Percentiles rank a stretch among this genome's conserved stretches.
Conservation (phyloP, 2,888 invertebrate species). For the Melanostoma mellinum region DNA sequence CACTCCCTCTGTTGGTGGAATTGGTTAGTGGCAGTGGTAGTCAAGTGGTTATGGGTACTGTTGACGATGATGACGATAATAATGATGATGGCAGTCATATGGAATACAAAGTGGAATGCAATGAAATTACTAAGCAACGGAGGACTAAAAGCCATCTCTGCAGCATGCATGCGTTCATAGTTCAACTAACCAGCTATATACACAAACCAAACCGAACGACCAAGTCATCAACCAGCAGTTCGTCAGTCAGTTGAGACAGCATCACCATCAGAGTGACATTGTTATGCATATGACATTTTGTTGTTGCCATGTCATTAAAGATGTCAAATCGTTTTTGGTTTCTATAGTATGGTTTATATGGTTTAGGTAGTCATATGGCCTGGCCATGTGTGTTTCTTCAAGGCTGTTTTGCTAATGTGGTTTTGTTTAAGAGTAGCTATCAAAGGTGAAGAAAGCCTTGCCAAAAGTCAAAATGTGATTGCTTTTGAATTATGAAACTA, state of each 20-base stretch:
- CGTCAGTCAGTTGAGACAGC: slow-evolving; percentile 44
- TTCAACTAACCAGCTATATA: slow-evolving; percentile 33
- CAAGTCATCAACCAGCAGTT: slow-evolving; percentile 43
- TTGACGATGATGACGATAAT: slow-evolving; percentile 20
- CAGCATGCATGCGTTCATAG: slow-evolving; percentile 33
- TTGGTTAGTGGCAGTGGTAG: slow-evolving; percentile 7
- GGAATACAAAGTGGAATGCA: slow-evolving; percentile 67
- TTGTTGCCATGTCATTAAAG: slow-evolving; percentile 68
- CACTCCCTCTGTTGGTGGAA: slow-evolving; percentile 8
- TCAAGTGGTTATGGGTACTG: slow-evolving; percentile 15
- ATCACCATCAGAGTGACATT: slow-evolving; percentile 39
- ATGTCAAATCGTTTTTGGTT: slow-evolving; percentile 63
- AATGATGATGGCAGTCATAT: slow-evolving; percentile 62
- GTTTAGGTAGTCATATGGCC: neutral
- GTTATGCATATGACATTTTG: slow-evolving; percentile 65
- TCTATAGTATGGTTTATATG: slow-evolving; percentile 16
- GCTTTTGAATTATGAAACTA: no score
- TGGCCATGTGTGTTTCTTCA: slow-evolving; percentile 14
- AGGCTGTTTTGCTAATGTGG: neutral
- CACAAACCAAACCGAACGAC: slow-evolving; percentile 36
- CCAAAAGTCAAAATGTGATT: no score
- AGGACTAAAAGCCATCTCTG: slow-evolving; percentile 40
- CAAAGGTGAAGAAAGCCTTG: neutral
- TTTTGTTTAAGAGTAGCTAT: neutral
- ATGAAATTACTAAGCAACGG: slow-evolving; percentile 57